Evolutionary conservation across 2,113 vertebrate species (phyloP).

Genomic region (Lagenorhynchus albirostris): DNA sequence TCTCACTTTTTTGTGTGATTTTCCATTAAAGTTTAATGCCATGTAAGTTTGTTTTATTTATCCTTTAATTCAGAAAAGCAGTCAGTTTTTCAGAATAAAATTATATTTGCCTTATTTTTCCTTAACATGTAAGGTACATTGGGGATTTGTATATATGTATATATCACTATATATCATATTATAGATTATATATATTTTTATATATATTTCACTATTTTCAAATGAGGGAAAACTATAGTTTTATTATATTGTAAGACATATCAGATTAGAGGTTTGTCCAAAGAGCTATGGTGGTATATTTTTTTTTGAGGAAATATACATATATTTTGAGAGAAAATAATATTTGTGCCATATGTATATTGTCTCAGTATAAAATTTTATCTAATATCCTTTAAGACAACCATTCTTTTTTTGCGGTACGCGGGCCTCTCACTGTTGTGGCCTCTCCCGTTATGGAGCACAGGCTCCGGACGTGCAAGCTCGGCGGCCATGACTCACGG

Average conservation of each 20-base stretch:
- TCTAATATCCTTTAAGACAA: neutral
- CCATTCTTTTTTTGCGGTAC: too few species aligned
- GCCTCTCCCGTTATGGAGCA: too few species aligned
- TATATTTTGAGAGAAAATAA: neutral
- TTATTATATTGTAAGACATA: neutral
- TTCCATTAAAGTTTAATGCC: neutral
- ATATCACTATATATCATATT: neutral
- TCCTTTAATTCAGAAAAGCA: neutral
- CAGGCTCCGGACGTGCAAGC: too few species aligned
- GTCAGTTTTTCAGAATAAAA: neutral
- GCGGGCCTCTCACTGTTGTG: too few species aligned
- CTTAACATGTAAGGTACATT: neutral
- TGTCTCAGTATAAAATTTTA: neutral
- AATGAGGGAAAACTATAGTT: neutral
- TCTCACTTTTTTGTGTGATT: neutral
- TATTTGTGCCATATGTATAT: neutral
- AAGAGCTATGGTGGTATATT: neutral
- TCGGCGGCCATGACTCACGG: too few species aligned
- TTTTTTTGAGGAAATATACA: neutral
- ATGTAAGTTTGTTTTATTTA: neutral
- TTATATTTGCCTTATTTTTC: neutral
- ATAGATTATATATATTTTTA: neutral
- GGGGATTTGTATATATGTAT: neutral
- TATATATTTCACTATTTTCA: neutral
- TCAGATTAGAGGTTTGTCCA: neutral